phyloP scores from a whole-genome alignment of 2,797 vertebrate species.

The Anabacerthia variegaticeps region DNA sequence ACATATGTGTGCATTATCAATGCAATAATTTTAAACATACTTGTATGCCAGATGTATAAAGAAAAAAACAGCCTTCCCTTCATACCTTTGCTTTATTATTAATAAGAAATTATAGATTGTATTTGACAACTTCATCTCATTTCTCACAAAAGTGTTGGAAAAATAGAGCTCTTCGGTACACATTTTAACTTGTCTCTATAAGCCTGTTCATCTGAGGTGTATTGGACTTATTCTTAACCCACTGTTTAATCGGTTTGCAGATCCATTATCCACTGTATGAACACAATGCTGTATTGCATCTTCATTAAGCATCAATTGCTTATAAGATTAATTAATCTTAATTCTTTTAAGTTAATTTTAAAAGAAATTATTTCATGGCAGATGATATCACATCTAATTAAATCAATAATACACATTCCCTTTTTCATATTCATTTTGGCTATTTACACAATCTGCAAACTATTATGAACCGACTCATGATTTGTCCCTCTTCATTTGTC shows the following conservation, averaged over 20 bases:
- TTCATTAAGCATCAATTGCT: background rate
- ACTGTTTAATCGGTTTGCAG: background rate
- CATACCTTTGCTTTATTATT: background rate
- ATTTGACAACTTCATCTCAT: background rate
- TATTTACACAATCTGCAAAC: background rate
- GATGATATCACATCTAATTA: background rate
- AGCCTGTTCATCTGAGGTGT: background rate
- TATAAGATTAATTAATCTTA: background rate
- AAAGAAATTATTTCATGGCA: background rate
- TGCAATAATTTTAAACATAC: background rate
- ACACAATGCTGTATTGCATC: background rate
- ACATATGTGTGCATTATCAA: background rate
- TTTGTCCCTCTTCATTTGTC: background rate
- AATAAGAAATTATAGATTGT: background rate
- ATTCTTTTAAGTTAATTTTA: background rate
- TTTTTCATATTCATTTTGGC: background rate
- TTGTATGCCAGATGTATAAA: background rate
- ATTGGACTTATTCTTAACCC: background rate
- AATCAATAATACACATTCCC: background rate
- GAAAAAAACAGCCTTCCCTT: background rate
- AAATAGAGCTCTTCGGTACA: background rate
- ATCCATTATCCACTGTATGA: background rate
- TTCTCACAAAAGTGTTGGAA: background rate
- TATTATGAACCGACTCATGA: background rate
- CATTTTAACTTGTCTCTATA: background rate